phyloP scores from a whole-genome alignment of 2,113 vertebrate species.

The Chlamydotis undulata region DNA sequence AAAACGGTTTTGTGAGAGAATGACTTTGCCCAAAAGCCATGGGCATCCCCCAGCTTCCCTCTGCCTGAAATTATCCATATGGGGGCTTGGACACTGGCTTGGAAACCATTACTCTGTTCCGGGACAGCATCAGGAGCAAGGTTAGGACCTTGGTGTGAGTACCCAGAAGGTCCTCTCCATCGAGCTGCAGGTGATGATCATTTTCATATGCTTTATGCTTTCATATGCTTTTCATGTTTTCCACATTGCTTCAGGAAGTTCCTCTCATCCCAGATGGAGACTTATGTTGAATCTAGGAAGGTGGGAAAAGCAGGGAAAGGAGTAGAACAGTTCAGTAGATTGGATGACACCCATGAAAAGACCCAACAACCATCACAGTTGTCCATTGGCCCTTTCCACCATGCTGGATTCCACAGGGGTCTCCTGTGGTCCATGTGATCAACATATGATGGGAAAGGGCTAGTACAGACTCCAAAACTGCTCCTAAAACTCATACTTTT shows the following conservation, averaged over 20 bases:
- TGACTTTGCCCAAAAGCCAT: neutral
- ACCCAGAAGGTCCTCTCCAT: neutral
- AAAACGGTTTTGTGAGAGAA: rapidly evolving
- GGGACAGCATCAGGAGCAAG: neutral
- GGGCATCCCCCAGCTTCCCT: neutral
- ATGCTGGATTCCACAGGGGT: neutral
- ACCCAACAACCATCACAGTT: neutral
- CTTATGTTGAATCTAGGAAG: neutral
- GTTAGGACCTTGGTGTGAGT: neutral
- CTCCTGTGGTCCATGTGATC: neutral
- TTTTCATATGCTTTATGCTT: neutral
- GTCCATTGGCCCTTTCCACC: neutral
- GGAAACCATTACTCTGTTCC: neutral
- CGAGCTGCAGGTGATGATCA: neutral
- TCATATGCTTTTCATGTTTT: neutral
- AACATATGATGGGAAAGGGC: neutral
- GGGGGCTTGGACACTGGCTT: neutral
- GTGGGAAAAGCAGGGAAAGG: neutral
- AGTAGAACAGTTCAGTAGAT: neutral
- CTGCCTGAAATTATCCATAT: neutral
- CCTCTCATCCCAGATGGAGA: neutral
- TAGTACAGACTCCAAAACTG: neutral
- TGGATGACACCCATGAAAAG: neutral
- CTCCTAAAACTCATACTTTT: neutral
- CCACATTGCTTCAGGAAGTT: neutral